phyloP scores from a whole-genome alignment of 2,113 vertebrate genomes.

The Litocranius walleri region DNA sequence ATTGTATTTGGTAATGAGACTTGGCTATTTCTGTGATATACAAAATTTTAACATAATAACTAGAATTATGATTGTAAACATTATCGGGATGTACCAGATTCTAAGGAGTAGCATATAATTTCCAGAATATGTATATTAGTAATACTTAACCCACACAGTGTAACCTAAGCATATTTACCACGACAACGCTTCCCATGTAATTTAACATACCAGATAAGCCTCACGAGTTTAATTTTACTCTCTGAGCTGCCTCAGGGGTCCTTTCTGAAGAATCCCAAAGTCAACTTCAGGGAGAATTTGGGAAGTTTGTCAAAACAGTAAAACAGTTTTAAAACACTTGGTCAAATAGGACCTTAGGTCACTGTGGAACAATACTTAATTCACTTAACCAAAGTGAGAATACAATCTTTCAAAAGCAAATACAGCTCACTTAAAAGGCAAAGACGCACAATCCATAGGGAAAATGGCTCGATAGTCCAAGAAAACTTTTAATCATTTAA shows the following conservation, averaged over 20 bases:
- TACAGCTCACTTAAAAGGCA: neutral
- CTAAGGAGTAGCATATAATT: neutral
- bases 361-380: neutral
- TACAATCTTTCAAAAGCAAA: neutral
- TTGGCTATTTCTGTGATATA: neutral
- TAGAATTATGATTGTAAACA: neutral
- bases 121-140: neutral
- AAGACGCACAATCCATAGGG: neutral
- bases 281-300: neutral
- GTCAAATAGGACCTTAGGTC: neutral
- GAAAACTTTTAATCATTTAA: neutral
- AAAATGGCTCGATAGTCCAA: neutral
- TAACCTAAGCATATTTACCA: neutral
- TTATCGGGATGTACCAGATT: neutral
- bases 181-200: neutral
- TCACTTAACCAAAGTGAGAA: neutral
- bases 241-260: neutral
- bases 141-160: neutral
- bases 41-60: neutral
- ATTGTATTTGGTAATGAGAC: neutral
- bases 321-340: neutral
- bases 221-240: neutral
- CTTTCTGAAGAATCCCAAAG: neutral
- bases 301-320: neutral
- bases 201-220: neutral